These are phyloP conservation scores for Leptocoma aspasia DNA, from an alignment of 2,113 vertebrate species.

Conservation along the genomic window DNA sequence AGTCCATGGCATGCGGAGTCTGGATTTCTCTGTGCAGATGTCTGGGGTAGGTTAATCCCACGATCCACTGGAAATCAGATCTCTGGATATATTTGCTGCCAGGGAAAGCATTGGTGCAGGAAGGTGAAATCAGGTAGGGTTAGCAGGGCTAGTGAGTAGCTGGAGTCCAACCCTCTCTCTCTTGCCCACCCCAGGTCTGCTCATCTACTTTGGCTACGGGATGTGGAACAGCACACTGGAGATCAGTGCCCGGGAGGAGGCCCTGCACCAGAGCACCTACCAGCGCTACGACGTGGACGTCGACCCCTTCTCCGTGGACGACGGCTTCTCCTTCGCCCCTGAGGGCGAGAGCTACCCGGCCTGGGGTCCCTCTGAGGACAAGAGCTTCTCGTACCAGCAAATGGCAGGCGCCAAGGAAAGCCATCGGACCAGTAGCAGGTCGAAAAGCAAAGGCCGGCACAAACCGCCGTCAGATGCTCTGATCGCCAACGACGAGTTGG, in stretches of 20 bases:
- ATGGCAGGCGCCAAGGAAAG: slow-evolving; percentile 74
- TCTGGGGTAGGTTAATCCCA: slow-evolving; percentile 21
- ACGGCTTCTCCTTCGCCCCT: slow-evolving; percentile 68
- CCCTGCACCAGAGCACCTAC: slow-evolving; percentile 91
- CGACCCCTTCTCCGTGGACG: slow-evolving; percentile 82
- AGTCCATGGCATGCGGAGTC: neutral
- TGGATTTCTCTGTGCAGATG: neutral
- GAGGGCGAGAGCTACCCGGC: slow-evolving; percentile 80
- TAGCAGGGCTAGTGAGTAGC: accelerated
- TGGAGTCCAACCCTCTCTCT: neutral
- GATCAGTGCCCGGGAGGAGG: slow-evolving; percentile 84
- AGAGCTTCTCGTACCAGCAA: slow-evolving; percentile 81
- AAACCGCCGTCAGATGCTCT: slow-evolving; percentile 80
- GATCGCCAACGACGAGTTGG: slow-evolving; percentile 84
- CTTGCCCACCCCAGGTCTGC: slow-evolving; percentile 74
- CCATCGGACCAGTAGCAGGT: slow-evolving; percentile 79
- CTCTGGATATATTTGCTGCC: slow-evolving; percentile 4
- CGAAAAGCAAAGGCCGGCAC: slow-evolving; percentile 83
- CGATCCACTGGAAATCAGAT: neutral
- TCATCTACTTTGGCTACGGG: slow-evolving; percentile 94
- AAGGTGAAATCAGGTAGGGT: neutral
- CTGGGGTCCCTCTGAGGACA: slow-evolving; percentile 75
- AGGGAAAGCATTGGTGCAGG: neutral
- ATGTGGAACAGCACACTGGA: slow-evolving; percentile 97
- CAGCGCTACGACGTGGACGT: slow-evolving; percentile 89